These are phyloP conservation scores for Eptatretus atami DNA, from an alignment of 2,797 vertebrate species.

Conservation along the genomic window DNA sequence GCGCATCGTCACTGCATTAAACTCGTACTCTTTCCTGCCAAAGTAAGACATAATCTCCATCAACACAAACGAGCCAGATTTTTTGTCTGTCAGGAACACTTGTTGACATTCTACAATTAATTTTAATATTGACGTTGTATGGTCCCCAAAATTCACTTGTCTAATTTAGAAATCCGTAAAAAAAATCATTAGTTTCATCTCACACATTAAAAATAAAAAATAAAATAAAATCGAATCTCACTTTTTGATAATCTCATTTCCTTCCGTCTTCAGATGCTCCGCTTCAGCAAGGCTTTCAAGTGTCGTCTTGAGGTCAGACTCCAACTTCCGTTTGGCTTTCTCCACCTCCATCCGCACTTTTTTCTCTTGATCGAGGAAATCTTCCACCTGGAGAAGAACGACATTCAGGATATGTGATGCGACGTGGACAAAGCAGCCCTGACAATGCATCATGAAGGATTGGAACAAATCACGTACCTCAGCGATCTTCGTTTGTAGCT, in stretches of 20 bases:
- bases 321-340: conserved; percentile 20
- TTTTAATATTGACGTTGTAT: no score
- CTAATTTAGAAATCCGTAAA: no score
- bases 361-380: conserved; percentile 26
- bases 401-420: no score
- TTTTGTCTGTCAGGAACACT: no score
- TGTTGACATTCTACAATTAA: no score
- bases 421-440: no score
- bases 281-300: conserved; percentile 19
- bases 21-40: conserved; percentile 25
- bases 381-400: conserved; percentile 14
- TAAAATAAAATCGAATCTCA: conserved; percentile 9
- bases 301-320: conserved; percentile 20
- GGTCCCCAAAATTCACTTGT: no score
- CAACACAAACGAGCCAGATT: neutral
- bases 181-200: no score
- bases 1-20: conserved; percentile 17
- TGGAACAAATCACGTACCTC: conserved; percentile 12
- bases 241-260: conserved; percentile 24
- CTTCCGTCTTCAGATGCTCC: conserved; percentile 17
- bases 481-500: conserved; percentile 15
- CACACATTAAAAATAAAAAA: no score
- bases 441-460: no score
- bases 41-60: conserved; percentile 1
- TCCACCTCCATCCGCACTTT: conserved; percentile 21